Evolutionary conservation across 2,797 vertebrate species (phyloP), one percentile per base, ranked within the genome.

Genomic region (Hafferia zeledoni): DNA sequence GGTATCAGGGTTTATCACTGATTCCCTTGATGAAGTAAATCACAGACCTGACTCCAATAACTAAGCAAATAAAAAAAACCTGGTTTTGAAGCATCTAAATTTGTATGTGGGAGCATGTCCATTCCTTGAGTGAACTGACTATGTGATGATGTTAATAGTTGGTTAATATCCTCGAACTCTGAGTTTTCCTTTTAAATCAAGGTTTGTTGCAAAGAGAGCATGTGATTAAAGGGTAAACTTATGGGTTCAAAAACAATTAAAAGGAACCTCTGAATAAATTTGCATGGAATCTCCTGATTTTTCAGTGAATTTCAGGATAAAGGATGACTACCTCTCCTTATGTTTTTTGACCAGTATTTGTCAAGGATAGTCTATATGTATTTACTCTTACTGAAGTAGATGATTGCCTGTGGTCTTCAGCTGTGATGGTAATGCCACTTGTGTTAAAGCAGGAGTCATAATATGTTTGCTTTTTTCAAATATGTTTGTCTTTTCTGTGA

Each of bases 301-400:
- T 80, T 44, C 53, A 44, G 70, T 61, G 28, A 65, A 44, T 56
- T 84, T 77, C 61, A 76, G 43, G 57, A n/a, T 56, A 64, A 89
- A 57, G 31, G 11, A 37, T 31, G 6, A 39, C 37, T 33, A 28
- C 43, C 37, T 33, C 37, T 14, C 6, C 13, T 22, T 50, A 22
- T 0, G 3, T 2, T 12, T 75, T 90, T 79, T 65, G n/a, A 75
- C n/a, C 65, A 71, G 25, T 33, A 20, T 0, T 3, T 13, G 10
- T 88, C 41, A 75, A 65, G 50, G 39, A 50, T 39, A 64, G 59
- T 43, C 23, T 49, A 2, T 6, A 4, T 35, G 17, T 85, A 18
- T 79, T 79, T 82, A 39, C 35, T 69, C 6, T 67, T 37, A 13
- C 22, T 65, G 53, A 87, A 22, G 35, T 53, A 44, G 44, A 52